Conservation (phyloP, 2,113 vertebrate genomes). For the Tringa solitaria region DNA sequence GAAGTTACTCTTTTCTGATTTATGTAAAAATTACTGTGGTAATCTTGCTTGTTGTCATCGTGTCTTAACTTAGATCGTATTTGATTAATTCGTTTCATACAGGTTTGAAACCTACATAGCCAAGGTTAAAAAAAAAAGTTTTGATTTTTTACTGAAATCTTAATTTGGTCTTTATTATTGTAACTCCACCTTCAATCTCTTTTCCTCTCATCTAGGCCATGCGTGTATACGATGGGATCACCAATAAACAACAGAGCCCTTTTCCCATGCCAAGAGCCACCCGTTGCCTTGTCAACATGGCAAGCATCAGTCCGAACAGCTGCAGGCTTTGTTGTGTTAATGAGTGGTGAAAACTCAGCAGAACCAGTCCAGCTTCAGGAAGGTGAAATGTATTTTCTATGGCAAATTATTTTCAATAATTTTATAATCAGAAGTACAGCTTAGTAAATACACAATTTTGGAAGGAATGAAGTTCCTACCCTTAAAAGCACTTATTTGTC, state of each 20-base stretch:
- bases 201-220: conserved; percentile 80
- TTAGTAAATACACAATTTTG: neutral
- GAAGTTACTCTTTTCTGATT: neutral
- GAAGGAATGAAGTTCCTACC: neutral
- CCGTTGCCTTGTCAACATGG: conserved; percentile 98
- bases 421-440: neutral
- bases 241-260: conserved; percentile 98
- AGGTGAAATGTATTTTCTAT: conserved; percentile 72
- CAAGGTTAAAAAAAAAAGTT: neutral
- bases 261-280: conserved; percentile 96
- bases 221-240: conserved; percentile 94
- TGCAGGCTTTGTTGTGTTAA: conserved; percentile 86
- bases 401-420: conserved; percentile 5
- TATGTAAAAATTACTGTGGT: neutral
- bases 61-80: neutral
- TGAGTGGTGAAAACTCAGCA: conserved; percentile 91
- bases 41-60: neutral
- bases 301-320: conserved; percentile 86
- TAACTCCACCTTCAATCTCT: neutral
- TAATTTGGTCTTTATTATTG: neutral
- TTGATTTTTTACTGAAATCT: neutral
- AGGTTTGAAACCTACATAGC: neutral
- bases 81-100: neutral
- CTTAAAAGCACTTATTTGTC: neutral
- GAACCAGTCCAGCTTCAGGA: conserved; percentile 75